These are phyloP conservation scores for Nothocercus nigrocapillus DNA, from an alignment of 2,113 vertebrate genomes.

Conservation along the genomic window DNA sequence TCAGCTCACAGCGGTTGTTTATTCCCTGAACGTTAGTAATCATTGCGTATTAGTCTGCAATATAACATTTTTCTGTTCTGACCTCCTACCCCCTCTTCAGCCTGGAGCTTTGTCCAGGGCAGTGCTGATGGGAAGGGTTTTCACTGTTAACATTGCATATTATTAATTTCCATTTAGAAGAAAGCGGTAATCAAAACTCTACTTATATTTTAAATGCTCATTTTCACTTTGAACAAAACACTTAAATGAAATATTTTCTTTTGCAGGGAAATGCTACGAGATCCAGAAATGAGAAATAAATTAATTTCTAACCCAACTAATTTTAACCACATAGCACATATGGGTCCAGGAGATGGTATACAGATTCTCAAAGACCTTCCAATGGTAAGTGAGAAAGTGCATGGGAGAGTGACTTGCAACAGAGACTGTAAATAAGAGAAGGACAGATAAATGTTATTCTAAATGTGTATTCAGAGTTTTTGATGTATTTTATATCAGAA, in stretches of 20 bases:
- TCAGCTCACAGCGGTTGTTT: conserved; percentile 1
- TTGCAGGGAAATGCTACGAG: conserved; percentile 96
- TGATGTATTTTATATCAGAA: neutral
- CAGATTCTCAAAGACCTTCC: conserved; percentile 99
- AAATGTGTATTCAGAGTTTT: neutral
- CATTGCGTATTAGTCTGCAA: neutral
- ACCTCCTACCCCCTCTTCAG: neutral
- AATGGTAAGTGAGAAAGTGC: conserved; percentile 84
- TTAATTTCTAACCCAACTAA: conserved; percentile 99
- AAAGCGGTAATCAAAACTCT: conserved; percentile 6
- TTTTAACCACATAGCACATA: conserved; percentile 99
- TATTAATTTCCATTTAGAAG: conserved; percentile 32
- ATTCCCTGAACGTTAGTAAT: conserved; percentile 3
- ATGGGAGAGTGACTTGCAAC: neutral
- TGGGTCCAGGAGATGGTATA: conserved; percentile 98
- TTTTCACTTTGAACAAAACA: neutral
- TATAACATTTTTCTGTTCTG: conserved; percentile 7
- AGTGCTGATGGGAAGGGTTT: conserved; percentile 16
- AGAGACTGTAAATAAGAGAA: neutral
- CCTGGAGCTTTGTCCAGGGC: conserved; percentile 16
- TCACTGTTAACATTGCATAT: neutral
- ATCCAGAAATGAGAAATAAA: conserved; percentile 99
- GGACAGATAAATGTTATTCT: neutral
- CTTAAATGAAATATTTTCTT: conserved; percentile 68
- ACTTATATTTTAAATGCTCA: neutral